Evolutionary conservation across 1,140 invertebrate genomes (phyloP).

Genomic region (Apis cerana): DNA sequence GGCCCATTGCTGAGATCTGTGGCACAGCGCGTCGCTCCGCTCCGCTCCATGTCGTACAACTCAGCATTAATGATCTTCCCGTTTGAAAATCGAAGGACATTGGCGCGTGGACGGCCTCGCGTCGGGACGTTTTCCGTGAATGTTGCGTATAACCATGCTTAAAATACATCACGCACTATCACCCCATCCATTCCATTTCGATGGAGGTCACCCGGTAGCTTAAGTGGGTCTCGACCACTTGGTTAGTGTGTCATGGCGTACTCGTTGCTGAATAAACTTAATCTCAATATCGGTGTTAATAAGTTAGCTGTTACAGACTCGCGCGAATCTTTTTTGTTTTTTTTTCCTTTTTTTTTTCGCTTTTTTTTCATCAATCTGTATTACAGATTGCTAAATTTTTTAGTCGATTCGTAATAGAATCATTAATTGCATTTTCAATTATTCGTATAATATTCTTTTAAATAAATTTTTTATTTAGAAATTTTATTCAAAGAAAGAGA

Average conservation of each 20-base stretch:
- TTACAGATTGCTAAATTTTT: no score
- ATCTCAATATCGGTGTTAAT: constrained; percentile 75
- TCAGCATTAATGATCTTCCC: constrained; percentile 62
- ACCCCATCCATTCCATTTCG: constrained; percentile 78
- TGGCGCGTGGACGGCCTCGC: constrained; percentile 52
- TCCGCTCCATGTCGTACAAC: no score
- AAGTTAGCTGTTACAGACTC: constrained; percentile 50
- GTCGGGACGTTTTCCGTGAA: constrained; percentile 55
- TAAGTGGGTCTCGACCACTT: constrained; percentile 83
- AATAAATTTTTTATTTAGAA: no score
- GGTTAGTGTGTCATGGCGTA: constrained; percentile 82
- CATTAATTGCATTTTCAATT: no score
- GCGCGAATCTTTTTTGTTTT: constrained; percentile 14
- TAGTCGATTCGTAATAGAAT: no score
- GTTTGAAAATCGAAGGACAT: constrained; percentile 69
- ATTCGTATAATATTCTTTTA: no score
- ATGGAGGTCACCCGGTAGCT: constrained; percentile 78
- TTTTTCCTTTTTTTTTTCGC: neutral
- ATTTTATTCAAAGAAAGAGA: no score
- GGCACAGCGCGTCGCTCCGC: neutral
- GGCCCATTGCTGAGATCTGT: constrained; percentile 3
- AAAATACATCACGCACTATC: constrained; percentile 74
- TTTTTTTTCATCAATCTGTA: neutral
- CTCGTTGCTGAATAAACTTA: constrained; percentile 75
- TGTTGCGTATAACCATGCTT: constrained; percentile 59